A percentile compares a stretch with the other conserved stretches of the same genome.
Evolutionary conservation across 2,113 vertebrate species (phyloP).

Genomic region (Sus scrofa): T2T-Sscrofa CM000816.6:42114501-42115000

Average conservation of each 20-base stretch:
- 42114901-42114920: background rate
- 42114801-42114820: background rate
- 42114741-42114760: background rate
- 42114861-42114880: no score
- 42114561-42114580: no score
- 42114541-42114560: no score
- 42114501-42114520: no score
- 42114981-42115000: background rate
- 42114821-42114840: background rate
- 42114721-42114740: background rate
- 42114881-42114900: background rate
- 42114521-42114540: no score
- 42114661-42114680: no score
- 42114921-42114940: background rate
- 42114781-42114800: background rate
- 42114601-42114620: no score
- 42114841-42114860: background rate
- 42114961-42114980: background rate
- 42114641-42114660: no score
- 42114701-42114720: background rate
- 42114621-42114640: no score
- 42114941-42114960: background rate
- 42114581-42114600: no score
- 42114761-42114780: background rate
- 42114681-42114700: no score